phyloP scores from a whole-genome alignment of 1,140 invertebrate genomes.

The Zaprionus vittiger region DNA sequence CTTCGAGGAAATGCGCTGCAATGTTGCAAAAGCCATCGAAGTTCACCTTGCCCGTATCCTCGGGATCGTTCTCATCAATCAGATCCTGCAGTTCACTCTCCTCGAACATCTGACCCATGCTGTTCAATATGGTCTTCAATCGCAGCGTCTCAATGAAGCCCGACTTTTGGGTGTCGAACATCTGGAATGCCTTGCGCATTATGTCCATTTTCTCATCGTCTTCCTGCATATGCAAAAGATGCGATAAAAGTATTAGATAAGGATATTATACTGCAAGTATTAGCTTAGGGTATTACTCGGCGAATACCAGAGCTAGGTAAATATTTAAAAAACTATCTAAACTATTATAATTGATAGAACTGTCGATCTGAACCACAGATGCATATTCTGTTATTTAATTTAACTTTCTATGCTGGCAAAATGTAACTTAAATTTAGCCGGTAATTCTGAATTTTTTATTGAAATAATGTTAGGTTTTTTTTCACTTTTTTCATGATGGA shows the following conservation, averaged over 20 bases:
- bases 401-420: too few relatives aligned
- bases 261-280: background rate
- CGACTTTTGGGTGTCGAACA: constrained; percentile 96
- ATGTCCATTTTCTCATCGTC: constrained; percentile 93
- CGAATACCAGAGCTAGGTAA: background rate
- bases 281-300: background rate
- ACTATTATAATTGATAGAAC: too few relatives aligned
- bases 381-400: too few relatives aligned
- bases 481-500: too few relatives aligned
- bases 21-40: constrained; percentile 97
- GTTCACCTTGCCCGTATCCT: constrained; percentile 95
- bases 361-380: too few relatives aligned
- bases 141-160: constrained; percentile 95
- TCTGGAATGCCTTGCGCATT: constrained; percentile 96
- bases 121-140: constrained; percentile 96
- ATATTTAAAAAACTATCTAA: background rate
- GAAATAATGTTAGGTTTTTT: too few relatives aligned
- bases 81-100: constrained; percentile 92
- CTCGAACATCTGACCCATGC: constrained; percentile 96
- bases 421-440: too few relatives aligned
- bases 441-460: too few relatives aligned
- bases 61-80: constrained; percentile 94
- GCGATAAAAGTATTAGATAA: background rate
- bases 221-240: constrained; percentile 46
- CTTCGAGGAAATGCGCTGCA: constrained; percentile 94